Evolutionary conservation across 1,140 invertebrate genomes (phyloP).

Genomic region (Eriosoma lanigerum): DNA sequence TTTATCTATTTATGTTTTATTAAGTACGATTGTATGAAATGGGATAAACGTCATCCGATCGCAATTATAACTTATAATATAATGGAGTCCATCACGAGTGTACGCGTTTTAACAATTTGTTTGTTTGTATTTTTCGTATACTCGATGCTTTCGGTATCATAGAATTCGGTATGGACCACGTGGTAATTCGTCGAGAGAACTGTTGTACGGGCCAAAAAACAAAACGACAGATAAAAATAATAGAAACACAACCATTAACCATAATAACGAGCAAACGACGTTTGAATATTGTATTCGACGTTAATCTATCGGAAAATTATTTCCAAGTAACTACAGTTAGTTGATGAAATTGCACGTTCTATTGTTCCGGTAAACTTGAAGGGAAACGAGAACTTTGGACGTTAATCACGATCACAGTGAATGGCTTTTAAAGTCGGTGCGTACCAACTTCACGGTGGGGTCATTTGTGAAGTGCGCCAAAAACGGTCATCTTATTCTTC

Average conservation of each 20-base stretch:
- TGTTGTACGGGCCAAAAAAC: too few relatives aligned
- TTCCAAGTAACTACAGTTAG: background rate
- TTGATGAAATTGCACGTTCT: slow-evolving; percentile 29
- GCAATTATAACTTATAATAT: too few relatives aligned
- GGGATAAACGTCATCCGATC: background rate
- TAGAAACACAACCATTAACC: background rate
- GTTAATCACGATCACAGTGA: slow-evolving; percentile 40
- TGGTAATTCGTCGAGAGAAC: too few relatives aligned
- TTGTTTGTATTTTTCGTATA: too few relatives aligned
- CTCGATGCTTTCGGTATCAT: too few relatives aligned
- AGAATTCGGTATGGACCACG: too few relatives aligned
- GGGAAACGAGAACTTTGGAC: slow-evolving; percentile 21
- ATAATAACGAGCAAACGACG: background rate
- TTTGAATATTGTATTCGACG: background rate
- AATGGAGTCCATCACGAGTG: too few relatives aligned
- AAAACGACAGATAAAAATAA: background rate
- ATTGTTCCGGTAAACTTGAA: slow-evolving; percentile 19
- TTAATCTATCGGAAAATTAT: slow-evolving; percentile 25
- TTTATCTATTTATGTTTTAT: background rate
- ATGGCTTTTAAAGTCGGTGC: slow-evolving; percentile 20
- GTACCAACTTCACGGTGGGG: background rate
- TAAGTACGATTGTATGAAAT: background rate
- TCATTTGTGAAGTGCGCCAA: slow-evolving; percentile 18
- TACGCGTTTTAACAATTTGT: too few relatives aligned
- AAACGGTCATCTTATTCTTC: slow-evolving; percentile 24